Conservation (phyloP, 2,888 invertebrate genomes). For the Eristalis tenax region DNA sequence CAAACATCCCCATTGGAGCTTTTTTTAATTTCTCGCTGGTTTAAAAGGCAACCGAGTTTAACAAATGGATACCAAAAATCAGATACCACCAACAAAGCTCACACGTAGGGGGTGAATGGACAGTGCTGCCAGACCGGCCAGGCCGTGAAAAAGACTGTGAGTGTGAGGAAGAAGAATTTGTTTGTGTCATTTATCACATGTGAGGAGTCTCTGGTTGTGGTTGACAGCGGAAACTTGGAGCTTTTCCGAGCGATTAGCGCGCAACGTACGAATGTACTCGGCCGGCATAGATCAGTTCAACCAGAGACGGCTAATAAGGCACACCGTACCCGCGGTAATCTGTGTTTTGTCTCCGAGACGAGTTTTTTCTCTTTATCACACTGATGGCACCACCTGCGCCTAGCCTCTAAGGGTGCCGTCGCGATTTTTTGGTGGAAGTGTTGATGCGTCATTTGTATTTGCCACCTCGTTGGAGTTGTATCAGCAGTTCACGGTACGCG, state of each 20-base stretch:
- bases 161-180: not conserved
- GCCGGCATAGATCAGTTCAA: slow-evolving; percentile 65
- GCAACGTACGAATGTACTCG: slow-evolving; percentile 2
- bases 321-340: slow-evolving; percentile 15
- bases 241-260: slow-evolving; percentile 55
- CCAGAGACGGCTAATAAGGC: slow-evolving; percentile 51
- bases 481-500: too few relatives aligned
- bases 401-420: slow-evolving; percentile 34
- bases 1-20: not conserved
- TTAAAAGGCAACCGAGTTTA: slow-evolving; percentile 10
- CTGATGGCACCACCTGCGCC: slow-evolving; percentile 1
- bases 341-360: not conserved
- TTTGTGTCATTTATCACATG: slow-evolving; percentile 31
- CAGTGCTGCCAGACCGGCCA: not conserved
- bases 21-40: not conserved
- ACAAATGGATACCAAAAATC: slow-evolving; percentile 13
- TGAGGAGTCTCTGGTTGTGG: slow-evolving; percentile 1
- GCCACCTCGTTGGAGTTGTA: slow-evolving; percentile 32
- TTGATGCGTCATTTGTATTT: slow-evolving; percentile 31
- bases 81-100: slow-evolving; percentile 32
- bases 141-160: not conserved
- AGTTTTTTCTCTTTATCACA: not conserved
- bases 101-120: slow-evolving; percentile 31
- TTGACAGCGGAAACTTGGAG: slow-evolving; percentile 50
- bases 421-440: slow-evolving; percentile 3